Evolutionary conservation across 2,888 invertebrate species (phyloP), one percentile per base, ranked within the genome.

Genomic region (Cephus rjabovi): DNA sequence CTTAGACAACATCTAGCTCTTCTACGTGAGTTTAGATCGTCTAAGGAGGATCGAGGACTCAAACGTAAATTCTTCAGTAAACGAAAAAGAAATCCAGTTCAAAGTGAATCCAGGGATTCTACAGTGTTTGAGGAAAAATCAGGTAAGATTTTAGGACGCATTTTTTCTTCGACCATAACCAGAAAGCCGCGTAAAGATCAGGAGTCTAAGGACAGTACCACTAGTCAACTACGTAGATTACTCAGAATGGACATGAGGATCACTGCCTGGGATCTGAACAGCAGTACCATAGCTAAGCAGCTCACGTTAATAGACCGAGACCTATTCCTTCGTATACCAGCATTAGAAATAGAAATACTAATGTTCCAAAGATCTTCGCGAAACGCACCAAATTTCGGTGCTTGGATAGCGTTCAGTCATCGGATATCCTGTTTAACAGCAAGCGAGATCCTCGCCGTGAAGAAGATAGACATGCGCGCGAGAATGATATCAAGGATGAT

Each of bases 211-310:
- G 69, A 82, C 1, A 77, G 76, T 0, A 79, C 69, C 6, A 79
- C 83, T 9, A 84, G 71, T 34, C 90, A 89, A 73, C 82, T 93
- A 69, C 92, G 91, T 77, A 86, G 90, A 74, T 86, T 92, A 9
- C 83, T 93, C 15, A 89, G 86, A 79, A 84, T 93, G 84, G 92
- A 93, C 68, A 84, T 91, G 3, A 86, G 88, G 34, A 86, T 93
- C 37, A 92, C 92, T 0, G 92, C 92, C 12, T 93, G 93, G 93
- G 93, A 94, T 82, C 92, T 94, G 81, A 92, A 93, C 84, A 94
- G 94, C 12, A 90, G 92, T 0, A 92, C 92, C 1, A 81, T 94
- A 34, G 93, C 93, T 0, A 89, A 91, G 78, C 93, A 94, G 82
- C 81, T 94, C 77, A 94, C 94, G 0, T 86, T 93, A 77, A 92